Evolutionary conservation across 2,888 invertebrate genomes (phyloP).

Genomic region (Uloborus plumipes): DNA sequence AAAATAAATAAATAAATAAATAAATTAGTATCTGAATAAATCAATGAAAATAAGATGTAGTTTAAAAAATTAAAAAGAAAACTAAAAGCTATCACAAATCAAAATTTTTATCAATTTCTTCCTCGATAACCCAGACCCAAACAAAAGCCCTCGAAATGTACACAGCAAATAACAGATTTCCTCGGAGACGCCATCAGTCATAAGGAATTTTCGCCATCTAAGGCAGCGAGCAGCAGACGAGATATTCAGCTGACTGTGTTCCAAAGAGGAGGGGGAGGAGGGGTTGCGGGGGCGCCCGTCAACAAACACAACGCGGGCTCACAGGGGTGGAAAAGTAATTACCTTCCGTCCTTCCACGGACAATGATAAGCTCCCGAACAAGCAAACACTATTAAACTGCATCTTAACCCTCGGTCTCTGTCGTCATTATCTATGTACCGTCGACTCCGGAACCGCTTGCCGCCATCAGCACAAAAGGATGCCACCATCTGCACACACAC

Average conservation of each 20-base stretch:
- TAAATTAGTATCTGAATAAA: too few relatives aligned
- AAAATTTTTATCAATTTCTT: too few relatives aligned
- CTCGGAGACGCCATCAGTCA: too few relatives aligned
- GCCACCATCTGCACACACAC: slow-evolving; percentile 29
- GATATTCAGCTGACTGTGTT: background rate
- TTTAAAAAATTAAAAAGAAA: too few relatives aligned
- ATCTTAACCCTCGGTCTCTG: slow-evolving; percentile 55
- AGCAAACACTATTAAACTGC: slow-evolving; percentile 59
- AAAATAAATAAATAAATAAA: too few relatives aligned
- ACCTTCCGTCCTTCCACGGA: slow-evolving; percentile 54
- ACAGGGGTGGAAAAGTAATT: slow-evolving; percentile 56
- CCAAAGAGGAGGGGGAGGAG: background rate
- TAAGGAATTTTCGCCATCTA: too few relatives aligned
- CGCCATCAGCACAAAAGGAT: slow-evolving; percentile 40
- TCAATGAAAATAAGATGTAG: too few relatives aligned
- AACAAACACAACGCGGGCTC: slow-evolving; percentile 21
- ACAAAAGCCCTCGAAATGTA: too few relatives aligned
- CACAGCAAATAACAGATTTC: too few relatives aligned
- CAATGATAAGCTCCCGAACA: slow-evolving; percentile 63
- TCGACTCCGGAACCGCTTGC: slow-evolving; percentile 55
- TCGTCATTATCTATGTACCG: slow-evolving; percentile 62
- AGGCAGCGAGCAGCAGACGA: background rate
- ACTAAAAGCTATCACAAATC: too few relatives aligned
- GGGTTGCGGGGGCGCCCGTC: slow-evolving; percentile 36
- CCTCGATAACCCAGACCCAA: too few relatives aligned